Evolutionary conservation across 2,888 invertebrate species (phyloP), one percentile per base, ranked within the genome.

Genomic region (Synergus itoensis): DNA sequence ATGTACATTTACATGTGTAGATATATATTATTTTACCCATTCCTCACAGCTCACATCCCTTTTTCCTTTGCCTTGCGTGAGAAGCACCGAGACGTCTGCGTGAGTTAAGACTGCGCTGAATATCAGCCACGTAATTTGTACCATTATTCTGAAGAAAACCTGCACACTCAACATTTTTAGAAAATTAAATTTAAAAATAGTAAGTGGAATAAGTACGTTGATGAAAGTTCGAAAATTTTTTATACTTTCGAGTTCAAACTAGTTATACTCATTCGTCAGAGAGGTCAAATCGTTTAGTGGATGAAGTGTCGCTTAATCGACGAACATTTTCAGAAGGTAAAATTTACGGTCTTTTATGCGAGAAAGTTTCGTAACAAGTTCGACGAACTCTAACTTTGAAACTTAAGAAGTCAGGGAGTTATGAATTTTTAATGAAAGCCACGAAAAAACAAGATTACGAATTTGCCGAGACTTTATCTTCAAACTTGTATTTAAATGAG

Each of bases 391-490:
- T 12, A 73, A 53, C 36, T 73, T 73, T 16, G 9, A 3, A 53
- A 73, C 40, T 73, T 53, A 16, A 40, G n/a, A 57, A 73, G 48
- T 73, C 73, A 28, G 21, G 21, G 73, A 73, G 73, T 73, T 73
- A 73, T 73, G 73, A 73, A 73, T 73, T 73, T 73, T 45, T 53
- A 45, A 73, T 36, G 73, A 73, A 73, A 73, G 53, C 73, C 53
- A 36, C 53, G 14, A 73, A 73, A 73, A 73, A 53, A 73, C 73
- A 73, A 53, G 73, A 73, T 73, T 73, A 36, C 73, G 53, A 73
- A 53, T 73, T 53, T 57, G 36, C 73, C 36, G 40, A 48, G 28
- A 53, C 53, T 36, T 73, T 36, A 73, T 57, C 36, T 73, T 53
- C 36, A 18, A 73, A 57, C 28, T 53, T n/a, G 53, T 16, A 53